phyloP scores from a whole-genome alignment of 1,140 invertebrate species.

The Mactra quadrangularis region DNA sequence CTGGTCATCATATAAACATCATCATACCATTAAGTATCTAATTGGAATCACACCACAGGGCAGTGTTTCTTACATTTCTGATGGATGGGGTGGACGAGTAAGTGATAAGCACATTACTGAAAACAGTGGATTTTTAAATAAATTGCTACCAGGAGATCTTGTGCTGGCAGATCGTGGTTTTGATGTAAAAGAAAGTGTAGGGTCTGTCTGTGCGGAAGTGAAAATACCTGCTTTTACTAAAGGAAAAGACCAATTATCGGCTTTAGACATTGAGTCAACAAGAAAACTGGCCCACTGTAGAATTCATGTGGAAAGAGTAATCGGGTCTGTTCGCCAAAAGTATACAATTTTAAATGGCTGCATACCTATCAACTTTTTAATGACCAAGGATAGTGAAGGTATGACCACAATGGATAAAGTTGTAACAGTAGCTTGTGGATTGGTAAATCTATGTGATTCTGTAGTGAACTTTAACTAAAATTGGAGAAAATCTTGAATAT shows the following conservation, averaged over 20 bases:
- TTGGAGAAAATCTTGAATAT: neutral
- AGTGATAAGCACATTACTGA: slow-evolving; percentile 64
- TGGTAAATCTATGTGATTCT: slow-evolving; percentile 59
- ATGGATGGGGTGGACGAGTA: slow-evolving; percentile 63
- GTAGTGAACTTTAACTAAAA: slow-evolving; percentile 58
- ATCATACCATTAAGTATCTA: slow-evolving; percentile 60
- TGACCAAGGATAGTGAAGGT: slow-evolving; percentile 7
- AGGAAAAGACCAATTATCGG: slow-evolving; percentile 59
- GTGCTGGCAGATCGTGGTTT: slow-evolving; percentile 65
- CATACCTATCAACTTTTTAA: slow-evolving; percentile 55
- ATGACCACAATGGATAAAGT: slow-evolving; percentile 49
- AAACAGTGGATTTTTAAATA: slow-evolving; percentile 68
- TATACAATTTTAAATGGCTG: slow-evolving; percentile 55
- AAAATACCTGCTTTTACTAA: slow-evolving; percentile 65
- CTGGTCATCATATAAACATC: slow-evolving; percentile 63
- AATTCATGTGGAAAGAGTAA: slow-evolving; percentile 79
- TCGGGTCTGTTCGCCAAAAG: slow-evolving; percentile 66
- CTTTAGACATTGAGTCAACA: slow-evolving; percentile 68
- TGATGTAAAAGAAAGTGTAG: slow-evolving; percentile 59
- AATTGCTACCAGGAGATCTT: slow-evolving; percentile 60
- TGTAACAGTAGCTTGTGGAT: slow-evolving; percentile 47
- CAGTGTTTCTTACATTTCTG: slow-evolving; percentile 44
- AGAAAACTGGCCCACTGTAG: slow-evolving; percentile 71
- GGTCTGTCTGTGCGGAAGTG: slow-evolving; percentile 42
- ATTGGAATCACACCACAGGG: slow-evolving; percentile 65